Evolutionary conservation across 37 sponge, comb jelly and placozoan species (phyloP), one percentile per base, ranked within the genome.

Genomic region (Lycopodina hypogea): DNA sequence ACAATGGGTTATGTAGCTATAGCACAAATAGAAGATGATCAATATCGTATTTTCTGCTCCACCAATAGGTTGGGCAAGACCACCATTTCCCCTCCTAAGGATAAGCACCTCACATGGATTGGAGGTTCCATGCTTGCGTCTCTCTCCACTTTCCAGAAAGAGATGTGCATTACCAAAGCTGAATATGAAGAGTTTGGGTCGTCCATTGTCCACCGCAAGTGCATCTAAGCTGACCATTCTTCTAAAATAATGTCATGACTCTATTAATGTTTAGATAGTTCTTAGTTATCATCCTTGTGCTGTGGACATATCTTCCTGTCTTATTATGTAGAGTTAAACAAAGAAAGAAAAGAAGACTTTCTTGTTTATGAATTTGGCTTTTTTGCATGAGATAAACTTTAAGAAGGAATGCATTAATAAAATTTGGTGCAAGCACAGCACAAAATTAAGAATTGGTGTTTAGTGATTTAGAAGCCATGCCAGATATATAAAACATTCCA

Each of bases 111-210:
- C 72, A 96, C 95, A 83, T 98, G 99, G 99, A 96, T 96, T 76
- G 99, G 99, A 61, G 99, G 99, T 29, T 98, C 96, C 84, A 98
- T 98, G 90, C 85, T 98, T 26, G 96, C 99, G 64, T 96, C 96
- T 34, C 96, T 96, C 41, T 96, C 96, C 68, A 95, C 96, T 83
- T 98, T 98, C 96, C 96, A 98, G 76, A n/a, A 63, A 28, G 92
- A 95, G 84, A 98, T 98, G 99, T 96, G 96, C 94, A 98, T 98
- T 92, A 87, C 89, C 86, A 95, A 95, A 78, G 96, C 95, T 74
- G 99, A 98, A 63, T 98, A 98, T 56, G 96, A 95, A 62, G 99
- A 98, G 63, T 95, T 94, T 78, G 99, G 99, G 32, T 96, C 99
- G 80, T 84, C 89, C 94, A 95, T 98, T 77, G 99, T 96, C 72